Evolutionary conservation across 2,888 invertebrate genomes (phyloP).

Genomic region (Iselma pallidipennis): DNA sequence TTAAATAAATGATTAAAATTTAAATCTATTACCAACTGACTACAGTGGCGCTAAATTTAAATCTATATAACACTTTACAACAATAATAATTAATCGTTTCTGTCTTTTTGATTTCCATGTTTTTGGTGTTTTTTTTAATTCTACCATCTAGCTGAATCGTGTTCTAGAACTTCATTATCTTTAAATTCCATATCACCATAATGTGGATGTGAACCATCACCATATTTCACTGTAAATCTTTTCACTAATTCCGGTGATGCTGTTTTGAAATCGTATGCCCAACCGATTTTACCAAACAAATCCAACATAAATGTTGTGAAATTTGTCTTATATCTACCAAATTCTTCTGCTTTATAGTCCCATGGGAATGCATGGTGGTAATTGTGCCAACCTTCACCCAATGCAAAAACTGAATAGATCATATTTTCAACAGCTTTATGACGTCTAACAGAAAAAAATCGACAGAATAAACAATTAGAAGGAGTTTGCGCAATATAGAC

Average conservation of each 20-base stretch:
- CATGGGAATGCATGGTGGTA: slow-evolving; percentile 94
- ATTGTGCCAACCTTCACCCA: slow-evolving; percentile 92
- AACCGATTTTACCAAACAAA: slow-evolving; percentile 68
- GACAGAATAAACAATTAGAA: too few species aligned
- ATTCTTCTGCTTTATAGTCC: slow-evolving; percentile 91
- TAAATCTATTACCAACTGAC: too few species aligned
- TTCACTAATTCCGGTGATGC: slow-evolving; percentile 63
- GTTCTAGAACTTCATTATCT: neutral
- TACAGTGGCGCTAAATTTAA: too few species aligned
- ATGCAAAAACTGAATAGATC: slow-evolving; percentile 70
- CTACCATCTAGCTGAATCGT: neutral
- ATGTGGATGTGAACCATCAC: slow-evolving; percentile 47
- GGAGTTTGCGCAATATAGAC: too few species aligned
- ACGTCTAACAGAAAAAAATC: slow-evolving; percentile 60
- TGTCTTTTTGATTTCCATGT: too few species aligned
- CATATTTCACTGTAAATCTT: slow-evolving; percentile 60
- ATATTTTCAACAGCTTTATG: slow-evolving; percentile 72
- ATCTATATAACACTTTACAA: too few species aligned
- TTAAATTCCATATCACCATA: neutral
- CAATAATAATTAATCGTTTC: too few species aligned
- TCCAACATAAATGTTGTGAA: slow-evolving; percentile 72
- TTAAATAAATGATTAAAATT: too few species aligned
- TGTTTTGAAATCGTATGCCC: slow-evolving; percentile 76
- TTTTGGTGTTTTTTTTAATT: too few species aligned
- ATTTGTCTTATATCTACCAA: slow-evolving; percentile 66